Conservation (phyloP, 2,797 vertebrate genomes). For the Eurystomus glaucurus region DNA sequence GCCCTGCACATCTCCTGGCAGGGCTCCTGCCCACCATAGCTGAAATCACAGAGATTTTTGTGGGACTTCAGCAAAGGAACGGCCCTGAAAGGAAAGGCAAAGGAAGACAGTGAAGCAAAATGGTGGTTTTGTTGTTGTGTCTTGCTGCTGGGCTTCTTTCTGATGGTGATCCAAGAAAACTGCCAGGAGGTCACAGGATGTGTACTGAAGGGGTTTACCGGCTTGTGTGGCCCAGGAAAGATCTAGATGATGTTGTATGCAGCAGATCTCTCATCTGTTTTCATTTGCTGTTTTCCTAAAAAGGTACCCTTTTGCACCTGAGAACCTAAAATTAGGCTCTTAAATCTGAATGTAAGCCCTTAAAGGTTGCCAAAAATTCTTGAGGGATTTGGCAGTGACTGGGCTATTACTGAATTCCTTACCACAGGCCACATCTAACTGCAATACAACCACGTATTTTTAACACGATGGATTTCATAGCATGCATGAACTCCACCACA, state of each 20-base stretch:
- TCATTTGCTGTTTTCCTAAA: neutral
- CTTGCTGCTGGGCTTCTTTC: neutral
- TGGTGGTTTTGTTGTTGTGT: neutral
- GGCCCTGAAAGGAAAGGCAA: neutral
- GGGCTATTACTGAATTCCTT: neutral
- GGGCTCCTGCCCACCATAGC: neutral
- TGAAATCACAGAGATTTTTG: neutral
- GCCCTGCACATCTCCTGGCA: neutral
- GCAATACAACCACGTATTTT: neutral
- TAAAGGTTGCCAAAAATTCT: neutral
- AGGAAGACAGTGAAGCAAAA: neutral
- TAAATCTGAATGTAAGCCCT: neutral
- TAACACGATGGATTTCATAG: neutral
- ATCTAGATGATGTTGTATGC: neutral
- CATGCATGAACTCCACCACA: neutral
- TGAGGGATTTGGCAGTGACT: neutral
- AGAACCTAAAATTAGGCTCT: neutral
- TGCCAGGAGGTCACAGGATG: accelerated
- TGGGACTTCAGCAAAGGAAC: neutral
- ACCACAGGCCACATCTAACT: neutral
- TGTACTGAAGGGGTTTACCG: neutral
- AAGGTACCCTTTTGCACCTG: neutral
- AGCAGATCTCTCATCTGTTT: neutral
- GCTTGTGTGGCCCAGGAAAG: neutral
- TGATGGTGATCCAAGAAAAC: neutral